Base-by-base conservation (phyloP, 2,797 vertebrate genomes). In the Smutsia gigantea region DNA sequence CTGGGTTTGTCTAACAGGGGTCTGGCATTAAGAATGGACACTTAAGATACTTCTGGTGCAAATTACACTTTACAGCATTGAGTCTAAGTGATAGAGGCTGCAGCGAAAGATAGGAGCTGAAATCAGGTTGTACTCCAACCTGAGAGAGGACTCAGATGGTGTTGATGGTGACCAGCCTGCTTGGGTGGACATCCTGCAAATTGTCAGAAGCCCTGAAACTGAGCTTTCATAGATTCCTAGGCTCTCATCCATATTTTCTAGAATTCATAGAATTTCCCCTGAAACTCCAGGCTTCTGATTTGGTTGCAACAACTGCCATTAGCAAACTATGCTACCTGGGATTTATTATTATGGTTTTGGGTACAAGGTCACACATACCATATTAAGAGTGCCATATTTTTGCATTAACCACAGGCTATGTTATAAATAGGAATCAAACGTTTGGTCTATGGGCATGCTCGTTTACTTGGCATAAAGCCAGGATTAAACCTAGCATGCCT, bases 321-420 rank as follows among this genome's bases (percentile, higher is more conserved):
- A 89, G 79, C 39, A 90, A 84, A 64, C 31, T 7, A 25, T 23
- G 23, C 74, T 87, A 63, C 14, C 29, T 86, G 68, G 85, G 18
- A 78, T 94, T 82, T 74, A 75, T 93, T 87, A 82, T 84, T 34
- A 78, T 49, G 55, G 51, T 49, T 75, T 46, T 89, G 84, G 78
- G 51, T 61, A 63, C 39, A 86, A 78, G 55, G 34, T 68, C 74
- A 59, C 2, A 15, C 34, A 59, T 2, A 15, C 34, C 27, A 18
- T 17, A 49, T 12, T 17, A 55, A 75, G 39, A 77, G 37, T 25
- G 9, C 7, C 29, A 29, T 72, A 64, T 83, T 94, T 31, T 66
- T 66, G 46, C 53, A 53, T 89, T 39, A 72, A 29, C 71, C 51
- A 84, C 7, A 68, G 61, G 79, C 21, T 14, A 1, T n/a, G 5